Conservation (phyloP, 2,113 vertebrate species). For the Nothocercus julius region DNA sequence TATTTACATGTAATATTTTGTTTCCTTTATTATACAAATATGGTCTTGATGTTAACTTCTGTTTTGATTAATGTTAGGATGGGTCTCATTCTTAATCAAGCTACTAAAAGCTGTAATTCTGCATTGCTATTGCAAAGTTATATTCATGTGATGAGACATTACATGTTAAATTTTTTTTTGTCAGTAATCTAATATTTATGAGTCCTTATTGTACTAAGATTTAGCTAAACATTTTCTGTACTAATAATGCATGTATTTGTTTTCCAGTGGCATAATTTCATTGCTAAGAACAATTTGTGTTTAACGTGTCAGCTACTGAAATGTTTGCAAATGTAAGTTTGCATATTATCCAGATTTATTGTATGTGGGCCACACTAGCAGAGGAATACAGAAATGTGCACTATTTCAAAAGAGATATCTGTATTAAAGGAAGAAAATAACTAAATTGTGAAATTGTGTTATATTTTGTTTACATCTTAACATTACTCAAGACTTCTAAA, state of each 20-base stretch:
- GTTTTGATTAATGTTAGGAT: background rate
- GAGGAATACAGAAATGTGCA: background rate
- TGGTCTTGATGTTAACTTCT: background rate
- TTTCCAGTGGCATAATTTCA: conserved; percentile 1
- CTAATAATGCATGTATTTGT: conserved; percentile 12
- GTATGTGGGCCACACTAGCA: background rate
- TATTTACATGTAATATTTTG: background rate
- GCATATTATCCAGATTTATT: background rate
- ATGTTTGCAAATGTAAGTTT: background rate
- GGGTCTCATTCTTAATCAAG: background rate
- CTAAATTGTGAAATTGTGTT: background rate
- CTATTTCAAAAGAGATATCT: background rate
- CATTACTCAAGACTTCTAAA: background rate
- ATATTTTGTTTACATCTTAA: conserved; percentile 2
- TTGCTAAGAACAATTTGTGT: background rate
- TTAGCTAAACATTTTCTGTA: conserved; percentile 15
- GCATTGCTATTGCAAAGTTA: background rate
- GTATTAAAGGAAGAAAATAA: background rate
- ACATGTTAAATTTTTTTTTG: background rate
- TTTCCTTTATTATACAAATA: background rate
- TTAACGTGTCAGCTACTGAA: background rate
- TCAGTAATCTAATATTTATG: conserved; percentile 26
- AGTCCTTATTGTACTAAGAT: background rate
- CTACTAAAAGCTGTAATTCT: background rate
- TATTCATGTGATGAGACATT: background rate